These are phyloP conservation scores for Phrixothrix hirtus DNA, from an alignment of 2,888 invertebrate species.

Conservation along the genomic window DNA sequence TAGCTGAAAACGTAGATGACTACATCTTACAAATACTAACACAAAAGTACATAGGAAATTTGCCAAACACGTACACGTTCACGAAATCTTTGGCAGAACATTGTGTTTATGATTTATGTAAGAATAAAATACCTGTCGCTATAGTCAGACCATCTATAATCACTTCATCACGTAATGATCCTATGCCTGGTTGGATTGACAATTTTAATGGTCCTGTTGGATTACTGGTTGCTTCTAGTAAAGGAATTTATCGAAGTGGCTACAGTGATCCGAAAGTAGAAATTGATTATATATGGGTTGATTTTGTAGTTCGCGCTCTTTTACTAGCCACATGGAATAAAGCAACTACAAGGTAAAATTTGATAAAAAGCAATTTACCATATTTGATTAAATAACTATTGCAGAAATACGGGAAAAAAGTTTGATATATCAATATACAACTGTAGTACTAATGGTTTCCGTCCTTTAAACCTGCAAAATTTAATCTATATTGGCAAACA, in stretches of 20 bases:
- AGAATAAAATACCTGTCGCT: constrained; percentile 68
- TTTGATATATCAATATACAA: constrained; percentile 73
- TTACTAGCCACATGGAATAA: constrained; percentile 72
- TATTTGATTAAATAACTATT: too few species aligned
- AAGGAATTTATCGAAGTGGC: constrained; percentile 67
- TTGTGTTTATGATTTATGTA: constrained; percentile 65
- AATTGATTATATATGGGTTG: constrained; percentile 82
- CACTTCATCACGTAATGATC: constrained; percentile 61
- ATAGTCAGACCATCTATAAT: constrained; percentile 87
- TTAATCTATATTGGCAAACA: constrained; percentile 63
- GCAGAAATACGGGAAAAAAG: constrained; percentile 28
- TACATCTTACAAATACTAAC: constrained; percentile 62
- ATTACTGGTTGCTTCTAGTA: constrained; percentile 70
- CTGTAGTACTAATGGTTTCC: constrained; percentile 72
- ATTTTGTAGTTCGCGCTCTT: constrained; percentile 73
- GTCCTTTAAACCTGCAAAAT: constrained; percentile 68
- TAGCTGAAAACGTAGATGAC: constrained; percentile 66
- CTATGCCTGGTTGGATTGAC: constrained; percentile 82
- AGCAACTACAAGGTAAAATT: constrained; percentile 46
- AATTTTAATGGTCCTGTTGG: constrained; percentile 90
- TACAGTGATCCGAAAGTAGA: constrained; percentile 63
- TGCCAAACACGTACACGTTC: constrained; percentile 91
- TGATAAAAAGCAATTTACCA: too few species aligned
- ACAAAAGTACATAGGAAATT: constrained; percentile 63
- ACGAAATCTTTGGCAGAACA: constrained; percentile 88